These are phyloP conservation scores for Pyxicephalus adspersus DNA, from an alignment of 2,113 vertebrate species.

Conservation along the genomic window DNA sequence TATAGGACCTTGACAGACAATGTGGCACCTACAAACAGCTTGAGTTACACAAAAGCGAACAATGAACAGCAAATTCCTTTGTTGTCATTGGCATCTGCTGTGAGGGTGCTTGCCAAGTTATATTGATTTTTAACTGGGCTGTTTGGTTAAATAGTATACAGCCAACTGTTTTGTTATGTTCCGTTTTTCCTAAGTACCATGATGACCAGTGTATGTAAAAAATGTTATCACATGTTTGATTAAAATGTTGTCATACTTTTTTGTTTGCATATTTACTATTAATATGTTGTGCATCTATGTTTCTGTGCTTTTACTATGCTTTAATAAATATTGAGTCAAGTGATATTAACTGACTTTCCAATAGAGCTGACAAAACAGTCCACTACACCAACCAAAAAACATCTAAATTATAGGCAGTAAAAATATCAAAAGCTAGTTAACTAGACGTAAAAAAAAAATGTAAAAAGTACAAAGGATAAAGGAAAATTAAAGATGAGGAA, in stretches of 20 bases:
- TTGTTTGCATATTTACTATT: no score
- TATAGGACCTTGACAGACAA: conserved; percentile 7
- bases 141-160: neutral
- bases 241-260: no score
- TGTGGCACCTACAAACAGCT: conserved; percentile 38
- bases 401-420: neutral
- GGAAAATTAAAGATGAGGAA: neutral
- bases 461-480: neutral
- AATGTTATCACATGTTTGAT: neutral
- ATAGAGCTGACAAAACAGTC: neutral
- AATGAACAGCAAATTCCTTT: conserved; percentile 40
- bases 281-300: no score
- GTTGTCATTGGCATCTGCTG: conserved; percentile 40
- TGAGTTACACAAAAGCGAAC: conserved; percentile 27
- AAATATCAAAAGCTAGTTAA: neutral
- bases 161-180: neutral
- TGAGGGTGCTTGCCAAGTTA: conserved; percentile 24
- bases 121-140: conserved; percentile 2
- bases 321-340: neutral
- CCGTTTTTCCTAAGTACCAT: neutral
- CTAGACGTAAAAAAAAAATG: neutral
- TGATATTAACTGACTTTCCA: no score
- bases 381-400: neutral
- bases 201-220: neutral
- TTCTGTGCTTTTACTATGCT: neutral